Percentiles rank a stretch among this genome's conserved stretches.
Evolutionary conservation across 2,797 vertebrate species (phyloP).

Genomic region (Merluccius polli): DNA sequence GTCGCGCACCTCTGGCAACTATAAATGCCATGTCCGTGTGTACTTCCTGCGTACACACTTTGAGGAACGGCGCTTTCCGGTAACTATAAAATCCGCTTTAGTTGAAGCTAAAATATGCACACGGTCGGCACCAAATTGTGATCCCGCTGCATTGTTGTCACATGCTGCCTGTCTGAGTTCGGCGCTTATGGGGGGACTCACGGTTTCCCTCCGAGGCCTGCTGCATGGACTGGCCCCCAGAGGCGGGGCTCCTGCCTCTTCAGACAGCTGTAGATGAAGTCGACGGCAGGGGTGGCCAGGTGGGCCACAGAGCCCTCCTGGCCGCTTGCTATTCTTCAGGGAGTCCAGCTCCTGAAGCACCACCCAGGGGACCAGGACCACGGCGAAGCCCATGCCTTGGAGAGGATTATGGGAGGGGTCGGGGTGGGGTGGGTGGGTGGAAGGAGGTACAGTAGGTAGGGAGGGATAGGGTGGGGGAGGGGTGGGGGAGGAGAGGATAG

Average conservation of each 20-base stretch:
- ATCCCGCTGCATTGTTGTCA: too few relatives aligned
- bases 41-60: too few relatives aligned
- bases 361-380: slow-evolving; percentile 90
- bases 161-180: too few relatives aligned
- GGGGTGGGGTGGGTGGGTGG: not conserved
- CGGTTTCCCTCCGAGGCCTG: slow-evolving; percentile 80
- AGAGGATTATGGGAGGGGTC: not conserved
- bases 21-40: too few relatives aligned
- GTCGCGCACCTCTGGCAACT: too few relatives aligned
- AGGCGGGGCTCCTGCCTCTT: slow-evolving; percentile 77
- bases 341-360: slow-evolving; percentile 91
- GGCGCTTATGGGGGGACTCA: slow-evolving; percentile 77
- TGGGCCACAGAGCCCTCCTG: slow-evolving; percentile 72
- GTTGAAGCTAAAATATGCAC: too few relatives aligned
- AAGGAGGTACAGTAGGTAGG: not conserved
- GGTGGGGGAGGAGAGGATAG: too few relatives aligned
- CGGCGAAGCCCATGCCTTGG: slow-evolving; percentile 75
- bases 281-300: slow-evolving; percentile 83
- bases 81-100: too few relatives aligned
- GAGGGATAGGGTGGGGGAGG: not conserved
- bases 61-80: too few relatives aligned
- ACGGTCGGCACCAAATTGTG: too few relatives aligned
- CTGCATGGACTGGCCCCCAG: slow-evolving; percentile 93
- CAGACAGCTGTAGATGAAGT: slow-evolving; percentile 82
- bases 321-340: slow-evolving; percentile 77